These are phyloP conservation scores for Pristionchus exspectatus DNA, from an alignment of 2,888 invertebrate genomes.

Conservation along the genomic window DNA sequence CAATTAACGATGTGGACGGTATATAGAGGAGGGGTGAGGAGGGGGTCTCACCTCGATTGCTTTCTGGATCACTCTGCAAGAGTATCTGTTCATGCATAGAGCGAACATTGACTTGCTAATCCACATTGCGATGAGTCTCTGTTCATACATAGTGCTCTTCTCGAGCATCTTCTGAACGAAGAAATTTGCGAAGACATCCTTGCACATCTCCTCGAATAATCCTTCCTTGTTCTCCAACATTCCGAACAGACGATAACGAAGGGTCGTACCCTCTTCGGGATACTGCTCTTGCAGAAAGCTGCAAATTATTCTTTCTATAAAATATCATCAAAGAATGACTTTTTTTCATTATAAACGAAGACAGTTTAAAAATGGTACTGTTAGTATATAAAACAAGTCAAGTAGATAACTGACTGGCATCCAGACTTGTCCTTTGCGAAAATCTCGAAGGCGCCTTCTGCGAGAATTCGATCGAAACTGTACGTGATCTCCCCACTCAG, in stretches of 20 bases:
- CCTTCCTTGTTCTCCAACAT: not conserved
- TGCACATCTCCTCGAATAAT: conserved; percentile 62
- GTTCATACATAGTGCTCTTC: conserved; percentile 57
- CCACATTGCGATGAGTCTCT: conserved; percentile 56
- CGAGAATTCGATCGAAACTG: conserved; percentile 58
- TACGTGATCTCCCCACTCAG: conserved; percentile 48
- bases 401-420: conserved; percentile 60
- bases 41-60: conserved; percentile 63
- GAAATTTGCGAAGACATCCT: conserved; percentile 72
- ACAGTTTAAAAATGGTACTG: not conserved
- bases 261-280: conserved; percentile 54
- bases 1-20: not conserved
- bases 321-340: not conserved
- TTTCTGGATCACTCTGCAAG: conserved; percentile 75
- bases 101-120: conserved; percentile 61
- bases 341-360: not conserved
- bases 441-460: conserved; percentile 56
- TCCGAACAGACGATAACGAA: conserved; percentile 8
- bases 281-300: conserved; percentile 57
- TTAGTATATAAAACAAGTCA: not conserved
- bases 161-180: conserved; percentile 68
- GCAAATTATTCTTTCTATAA: not conserved
- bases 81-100: conserved; percentile 71
- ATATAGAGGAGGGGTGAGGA: not conserved
- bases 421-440: conserved; percentile 64